These are phyloP conservation scores for Conops quadrifasciatus DNA, from an alignment of 2,888 invertebrate genomes.

Conservation along the genomic window DNA sequence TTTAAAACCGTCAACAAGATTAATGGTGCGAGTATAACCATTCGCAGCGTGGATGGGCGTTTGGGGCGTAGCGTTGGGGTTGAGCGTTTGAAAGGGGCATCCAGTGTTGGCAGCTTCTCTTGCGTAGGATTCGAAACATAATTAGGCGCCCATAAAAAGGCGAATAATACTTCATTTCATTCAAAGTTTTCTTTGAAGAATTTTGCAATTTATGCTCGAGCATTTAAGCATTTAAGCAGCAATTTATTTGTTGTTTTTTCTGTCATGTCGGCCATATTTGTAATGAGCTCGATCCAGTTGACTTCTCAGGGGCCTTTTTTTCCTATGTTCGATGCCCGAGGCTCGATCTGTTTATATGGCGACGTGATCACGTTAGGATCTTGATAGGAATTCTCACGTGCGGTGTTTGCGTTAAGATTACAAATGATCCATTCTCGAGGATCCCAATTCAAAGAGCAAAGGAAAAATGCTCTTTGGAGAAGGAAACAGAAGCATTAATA, in stretches of 20 bases:
- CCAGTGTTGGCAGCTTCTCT: no score
- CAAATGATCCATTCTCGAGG: no score
- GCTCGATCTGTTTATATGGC: constrained; percentile 4
- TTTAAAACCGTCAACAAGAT: constrained; percentile 39
- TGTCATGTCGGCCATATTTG: constrained; percentile 29
- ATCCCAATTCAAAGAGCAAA: no score
- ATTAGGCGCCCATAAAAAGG: constrained; percentile 3
- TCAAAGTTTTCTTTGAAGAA: no score
- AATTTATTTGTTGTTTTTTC: constrained; percentile 20
- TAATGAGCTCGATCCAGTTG: neutral
- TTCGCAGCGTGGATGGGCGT: no score
- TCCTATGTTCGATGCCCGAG: neutral
- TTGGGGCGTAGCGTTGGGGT: no score
- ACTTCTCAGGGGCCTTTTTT: neutral
- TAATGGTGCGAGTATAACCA: no score
- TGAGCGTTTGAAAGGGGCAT: no score
- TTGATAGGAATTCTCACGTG: constrained; percentile 28
- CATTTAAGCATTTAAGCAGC: constrained; percentile 15
- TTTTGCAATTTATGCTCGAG: constrained; percentile 58
- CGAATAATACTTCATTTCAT: constrained; percentile 24
- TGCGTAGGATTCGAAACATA: no score
- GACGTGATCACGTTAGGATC: constrained; percentile 18
- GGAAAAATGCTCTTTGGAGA: no score
- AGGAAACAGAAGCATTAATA: no score
- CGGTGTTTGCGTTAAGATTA: constrained; percentile 27